Conservation (phyloP, 2,113 vertebrate species). For the Psephotus haematonotus region DNA sequence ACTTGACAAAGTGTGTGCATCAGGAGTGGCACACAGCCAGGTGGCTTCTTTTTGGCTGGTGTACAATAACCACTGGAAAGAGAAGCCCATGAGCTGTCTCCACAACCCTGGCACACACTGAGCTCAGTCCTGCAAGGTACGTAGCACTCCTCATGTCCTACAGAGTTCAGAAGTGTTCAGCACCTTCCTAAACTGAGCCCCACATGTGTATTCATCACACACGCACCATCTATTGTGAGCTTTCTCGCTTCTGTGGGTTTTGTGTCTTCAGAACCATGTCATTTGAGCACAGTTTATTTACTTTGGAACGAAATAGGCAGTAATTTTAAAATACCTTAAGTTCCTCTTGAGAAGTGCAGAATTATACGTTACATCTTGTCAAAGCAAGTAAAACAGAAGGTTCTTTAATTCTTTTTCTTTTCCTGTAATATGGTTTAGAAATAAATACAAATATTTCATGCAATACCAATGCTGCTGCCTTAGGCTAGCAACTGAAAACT, state of each 20-base stretch:
- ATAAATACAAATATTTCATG: neutral
- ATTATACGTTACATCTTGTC: neutral
- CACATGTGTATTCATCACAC: accelerated
- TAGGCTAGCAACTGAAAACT: neutral
- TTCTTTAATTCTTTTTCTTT: neutral
- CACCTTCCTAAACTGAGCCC: neutral
- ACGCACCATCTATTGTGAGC: neutral
- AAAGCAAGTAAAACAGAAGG: neutral
- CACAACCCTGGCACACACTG: neutral
- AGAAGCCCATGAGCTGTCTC: neutral
- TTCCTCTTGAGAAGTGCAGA: constrained; percentile 1
- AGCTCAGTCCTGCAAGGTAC: neutral
- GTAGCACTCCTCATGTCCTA: accelerated
- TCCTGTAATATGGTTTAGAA: neutral
- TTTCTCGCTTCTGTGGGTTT: neutral
- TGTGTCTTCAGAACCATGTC: neutral
- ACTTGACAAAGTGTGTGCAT: neutral
- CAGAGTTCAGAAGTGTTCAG: neutral
- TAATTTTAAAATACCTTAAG: constrained; percentile 25
- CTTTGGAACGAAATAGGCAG: constrained; percentile 13
- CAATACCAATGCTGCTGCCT: neutral
- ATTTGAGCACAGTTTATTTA: constrained; percentile 22
- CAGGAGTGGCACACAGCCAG: accelerated
- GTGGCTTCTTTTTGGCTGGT: neutral
- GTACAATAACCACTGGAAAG: neutral